Evolutionary conservation across 92 coral and sea anemone genomes (phyloP), one percentile per base, ranked within the genome.

Genomic region (Epizoanthus ramosus): DNA sequence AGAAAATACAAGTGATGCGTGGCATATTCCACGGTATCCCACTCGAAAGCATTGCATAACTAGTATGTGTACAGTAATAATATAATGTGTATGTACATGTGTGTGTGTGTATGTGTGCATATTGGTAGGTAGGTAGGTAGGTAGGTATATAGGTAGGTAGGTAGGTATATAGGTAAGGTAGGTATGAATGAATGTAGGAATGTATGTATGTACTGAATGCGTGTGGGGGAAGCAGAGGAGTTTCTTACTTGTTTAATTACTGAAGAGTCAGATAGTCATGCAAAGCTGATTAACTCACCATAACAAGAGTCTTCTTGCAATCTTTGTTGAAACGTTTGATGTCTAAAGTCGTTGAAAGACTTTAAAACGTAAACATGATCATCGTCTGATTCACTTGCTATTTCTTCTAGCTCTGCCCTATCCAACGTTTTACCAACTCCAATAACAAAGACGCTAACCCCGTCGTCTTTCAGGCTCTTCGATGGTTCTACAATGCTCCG

Each of bases 331-430:
- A 89, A 76, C 18, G 22, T 28, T 35, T 64, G 63, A 25, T 57
- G 50, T 6, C 63, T 19, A 14, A 86, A 66, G 16, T 65, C 61
- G 5, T 47, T 33, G 54, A 73, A 86, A 1, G 86, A 70, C 10
- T 80, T 47, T 14, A 58, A 3, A 63, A 80, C 59, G 37, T 83
- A 45, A 6, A 91, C 90, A 53, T 91, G 83, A 57, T 91, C 73
- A 7, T 39, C 84, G 28, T 75, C 85, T 12, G 94, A 92, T 17
- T 91, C 92, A 58, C 89, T 91, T 43, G 94, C 94, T 16, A 91
- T 91, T 25, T 65, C 79, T 18, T 89, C 24, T 2, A 91, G 68
- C 74, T 91, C 92, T 15, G 43, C 8, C 35, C 21, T 66, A 10
- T 65, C 66, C 33, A 91, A 73, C 0, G 0, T 39, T 5, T 14